Evolutionary conservation across 2,888 invertebrate species (phyloP), one percentile per base, ranked within the genome.

Genomic region (Orchesellides sinensis): DNA sequence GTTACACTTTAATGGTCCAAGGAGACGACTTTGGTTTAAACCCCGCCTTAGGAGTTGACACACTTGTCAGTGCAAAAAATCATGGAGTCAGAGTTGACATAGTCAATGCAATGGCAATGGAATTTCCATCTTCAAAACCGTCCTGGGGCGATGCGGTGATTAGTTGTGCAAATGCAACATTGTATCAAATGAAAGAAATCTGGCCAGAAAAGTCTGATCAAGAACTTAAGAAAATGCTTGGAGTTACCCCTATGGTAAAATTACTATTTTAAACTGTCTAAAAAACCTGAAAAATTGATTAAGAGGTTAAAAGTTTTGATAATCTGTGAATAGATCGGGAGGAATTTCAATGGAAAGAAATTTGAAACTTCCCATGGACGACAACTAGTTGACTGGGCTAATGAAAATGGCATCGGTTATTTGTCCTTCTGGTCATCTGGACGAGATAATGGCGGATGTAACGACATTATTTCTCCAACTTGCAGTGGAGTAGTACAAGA

Each of bases 141-240:
- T 83, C 85, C 47, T 86, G 83, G 80, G 88, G 88, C 1, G 87
- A 88, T 56, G 79, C 84, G 12, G 85, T 88, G 1, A 88, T 88
- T 47, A 70, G 72, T 14, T 83, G 86, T 21, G 86, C 83, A 0
- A 66, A 68, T 10, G 66, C 83, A 17, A 83, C 81, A 10, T 61
- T 87, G 10, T 56, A 61, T 54, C 88, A 88, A 85, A 87, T 88
- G 87, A 83, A 83, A 56, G 63, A 79, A 35, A 86, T 88, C 27
- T 88, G 88, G 88, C 83, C 86, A 3, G 85, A 87, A 54, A 88
- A 87, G 56, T 77, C 82, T 12, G 78, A 73, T 14, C 72, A 65
- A 17, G 85, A 87, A 45, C 29, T 88, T 2, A 83, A 70, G 35
- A 49, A 72, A 77, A 88, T 87, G 87, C 70, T 87, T 12, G 87